Conservation (phyloP, 2,888 invertebrate species). For the Frankliniella intonsa region DNA sequence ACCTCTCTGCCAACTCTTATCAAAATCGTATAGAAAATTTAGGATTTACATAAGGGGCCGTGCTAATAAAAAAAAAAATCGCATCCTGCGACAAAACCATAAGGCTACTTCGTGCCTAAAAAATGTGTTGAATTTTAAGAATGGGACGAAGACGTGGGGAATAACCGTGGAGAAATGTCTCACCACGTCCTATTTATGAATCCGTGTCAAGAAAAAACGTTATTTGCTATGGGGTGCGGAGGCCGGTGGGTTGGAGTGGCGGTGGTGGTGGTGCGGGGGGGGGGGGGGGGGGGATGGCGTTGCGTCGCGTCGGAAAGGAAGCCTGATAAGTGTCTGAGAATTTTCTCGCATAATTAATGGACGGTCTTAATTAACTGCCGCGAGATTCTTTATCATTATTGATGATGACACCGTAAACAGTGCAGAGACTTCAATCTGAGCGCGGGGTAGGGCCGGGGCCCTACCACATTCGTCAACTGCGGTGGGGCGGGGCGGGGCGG, state of each 20-base stretch:
- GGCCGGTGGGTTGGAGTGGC: background rate
- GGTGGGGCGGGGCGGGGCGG: background rate
- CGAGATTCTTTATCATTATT: slow-evolving; percentile 25
- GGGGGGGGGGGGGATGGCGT: background rate
- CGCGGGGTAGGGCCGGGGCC: background rate
- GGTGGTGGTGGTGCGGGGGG: background rate
- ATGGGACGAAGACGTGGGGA: too few relatives aligned
- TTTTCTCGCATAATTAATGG: slow-evolving; percentile 21
- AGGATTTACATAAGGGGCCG: too few relatives aligned
- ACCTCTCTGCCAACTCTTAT: too few relatives aligned
- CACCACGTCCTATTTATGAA: background rate
- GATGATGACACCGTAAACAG: background rate
- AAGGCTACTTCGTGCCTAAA: too few relatives aligned
- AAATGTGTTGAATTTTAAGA: too few relatives aligned
- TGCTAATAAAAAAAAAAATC: too few relatives aligned
- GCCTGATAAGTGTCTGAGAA: slow-evolving; percentile 18
- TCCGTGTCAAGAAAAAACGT: background rate
- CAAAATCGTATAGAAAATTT: too few relatives aligned
- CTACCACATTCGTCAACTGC: background rate
- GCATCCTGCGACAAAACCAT: too few relatives aligned
- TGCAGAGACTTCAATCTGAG: background rate
- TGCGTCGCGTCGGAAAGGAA: too few relatives aligned
- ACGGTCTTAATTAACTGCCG: slow-evolving; percentile 5
- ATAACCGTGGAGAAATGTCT: too few relatives aligned
- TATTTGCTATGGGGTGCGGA: background rate